Percentiles rank a stretch among this genome's conserved stretches.
phyloP scores from a whole-genome alignment of 2,113 vertebrate genomes.

The Caranx ignobilis region DNA sequence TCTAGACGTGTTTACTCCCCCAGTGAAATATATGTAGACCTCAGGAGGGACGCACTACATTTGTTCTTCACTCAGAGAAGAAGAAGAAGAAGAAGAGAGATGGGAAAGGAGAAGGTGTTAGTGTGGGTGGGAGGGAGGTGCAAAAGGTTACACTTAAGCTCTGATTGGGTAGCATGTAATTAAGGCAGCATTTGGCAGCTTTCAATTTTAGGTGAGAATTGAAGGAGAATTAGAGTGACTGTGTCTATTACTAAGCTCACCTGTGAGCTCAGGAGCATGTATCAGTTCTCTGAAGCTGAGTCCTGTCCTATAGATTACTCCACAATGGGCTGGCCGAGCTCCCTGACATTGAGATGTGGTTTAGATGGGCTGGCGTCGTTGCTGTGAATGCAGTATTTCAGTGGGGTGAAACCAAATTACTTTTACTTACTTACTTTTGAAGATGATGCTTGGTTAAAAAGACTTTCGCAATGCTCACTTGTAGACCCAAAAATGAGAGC shows the following conservation, averaged over 20 bases:
- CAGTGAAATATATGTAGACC: constrained; percentile 68
- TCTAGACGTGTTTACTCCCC: constrained; percentile 67
- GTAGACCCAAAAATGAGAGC: neutral
- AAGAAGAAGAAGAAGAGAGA: neutral
- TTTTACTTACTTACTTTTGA: constrained; percentile 11
- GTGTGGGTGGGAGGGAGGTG: constrained; percentile 17
- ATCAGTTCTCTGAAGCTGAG: constrained; percentile 46
- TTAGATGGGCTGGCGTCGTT: constrained; percentile 17
- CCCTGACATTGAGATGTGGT: constrained; percentile 39
- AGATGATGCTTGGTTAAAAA: constrained; percentile 28
- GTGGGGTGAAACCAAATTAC: neutral
- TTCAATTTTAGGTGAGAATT: constrained; percentile 83
- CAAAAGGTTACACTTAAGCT: constrained; percentile 80
- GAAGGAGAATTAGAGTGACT: constrained; percentile 79
- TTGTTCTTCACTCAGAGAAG: constrained; percentile 41
- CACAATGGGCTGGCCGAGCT: constrained; percentile 25
- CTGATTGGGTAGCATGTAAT: constrained; percentile 82
- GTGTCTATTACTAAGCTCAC: constrained; percentile 81
- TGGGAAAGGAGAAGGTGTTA: constrained; percentile 21
- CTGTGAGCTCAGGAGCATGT: constrained; percentile 66
- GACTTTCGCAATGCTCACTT: constrained; percentile 3
- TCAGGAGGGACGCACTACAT: constrained; percentile 57
- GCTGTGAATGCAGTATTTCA: neutral
- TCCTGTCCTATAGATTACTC: constrained; percentile 51
- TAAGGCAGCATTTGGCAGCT: constrained; percentile 79